Percentiles rank a stretch among this genome's conserved stretches.
Evolutionary conservation across 2,888 invertebrate genomes (phyloP).

Genomic region (Harpagoxenus sublaevis): DNA sequence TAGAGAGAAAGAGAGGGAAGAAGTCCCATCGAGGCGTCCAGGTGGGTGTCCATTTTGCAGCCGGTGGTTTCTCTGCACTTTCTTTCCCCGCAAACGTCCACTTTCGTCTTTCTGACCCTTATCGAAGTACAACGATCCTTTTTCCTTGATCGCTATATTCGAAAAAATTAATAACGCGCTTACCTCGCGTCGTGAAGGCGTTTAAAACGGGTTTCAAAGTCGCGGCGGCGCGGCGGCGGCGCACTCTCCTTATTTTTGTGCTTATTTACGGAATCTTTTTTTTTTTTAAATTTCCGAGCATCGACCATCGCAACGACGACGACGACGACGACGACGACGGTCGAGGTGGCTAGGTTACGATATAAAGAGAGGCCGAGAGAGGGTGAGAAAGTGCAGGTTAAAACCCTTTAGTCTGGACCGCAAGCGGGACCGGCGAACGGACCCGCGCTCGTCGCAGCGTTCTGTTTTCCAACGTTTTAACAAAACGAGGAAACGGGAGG

Average conservation of each 20-base stretch:
- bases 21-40: neutral
- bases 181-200: neutral
- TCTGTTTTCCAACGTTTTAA: constrained; percentile 82
- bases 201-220: constrained; percentile 43
- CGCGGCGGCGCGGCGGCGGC: constrained; percentile 17
- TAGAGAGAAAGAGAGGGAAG: neutral
- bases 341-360: constrained; percentile 46
- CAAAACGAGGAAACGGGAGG: constrained; percentile 32
- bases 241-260: constrained; percentile 37
- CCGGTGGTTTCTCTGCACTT: neutral
- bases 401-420: constrained; percentile 85
- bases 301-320: constrained; percentile 51
- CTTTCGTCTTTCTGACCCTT: neutral
- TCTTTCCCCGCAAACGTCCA: neutral
- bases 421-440: constrained; percentile 76
- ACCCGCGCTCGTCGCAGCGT: constrained; percentile 73
- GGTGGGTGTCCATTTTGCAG: neutral
- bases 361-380: constrained; percentile 47
- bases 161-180: constrained; percentile 37
- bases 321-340: neutral
- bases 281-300: constrained; percentile 66
- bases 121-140: neutral
- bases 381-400: constrained; percentile 76
- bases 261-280: constrained; percentile 52
- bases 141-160: constrained; percentile 20